Conservation (phyloP, 2,797 vertebrate genomes). For the Enoplosus armatus region DNA sequence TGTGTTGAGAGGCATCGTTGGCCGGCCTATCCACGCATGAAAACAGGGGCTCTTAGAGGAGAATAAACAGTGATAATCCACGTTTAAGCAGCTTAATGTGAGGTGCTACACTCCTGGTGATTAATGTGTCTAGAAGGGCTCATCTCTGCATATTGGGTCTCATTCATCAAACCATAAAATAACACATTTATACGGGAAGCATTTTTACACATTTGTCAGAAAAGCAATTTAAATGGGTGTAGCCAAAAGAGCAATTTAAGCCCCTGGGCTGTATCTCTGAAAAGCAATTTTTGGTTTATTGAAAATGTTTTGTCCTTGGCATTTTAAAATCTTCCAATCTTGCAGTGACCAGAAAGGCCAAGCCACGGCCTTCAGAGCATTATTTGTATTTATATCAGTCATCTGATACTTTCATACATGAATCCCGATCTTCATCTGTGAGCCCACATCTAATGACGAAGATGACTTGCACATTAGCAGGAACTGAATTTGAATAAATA, state of each 20-base stretch:
- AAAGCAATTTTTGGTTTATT: conserved; percentile 56
- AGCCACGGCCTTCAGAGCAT: not conserved
- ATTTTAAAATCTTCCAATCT: conserved; percentile 33
- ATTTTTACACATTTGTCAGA: conserved; percentile 61
- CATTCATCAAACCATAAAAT: conserved; percentile 78
- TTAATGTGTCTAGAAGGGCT: conserved; percentile 79
- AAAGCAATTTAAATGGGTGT: conserved; percentile 55
- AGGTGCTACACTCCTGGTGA: conserved; percentile 80
- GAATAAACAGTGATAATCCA: conserved; percentile 82
- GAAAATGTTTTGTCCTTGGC: conserved; percentile 45
- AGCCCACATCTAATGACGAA: not conserved
- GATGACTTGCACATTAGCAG: no score
- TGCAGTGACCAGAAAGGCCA: conserved; percentile 4
- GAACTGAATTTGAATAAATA: no score
- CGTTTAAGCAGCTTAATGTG: conserved; percentile 81
- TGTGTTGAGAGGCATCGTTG: conserved; percentile 67
- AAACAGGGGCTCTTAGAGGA: conserved; percentile 70
- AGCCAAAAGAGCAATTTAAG: conserved; percentile 46
- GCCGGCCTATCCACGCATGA: conserved; percentile 70
- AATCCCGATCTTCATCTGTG: not conserved
- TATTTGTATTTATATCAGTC: conserved; percentile 15
- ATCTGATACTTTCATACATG: conserved; percentile 2
- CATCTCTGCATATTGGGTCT: conserved; percentile 73
- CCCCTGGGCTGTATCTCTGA: conserved; percentile 31
- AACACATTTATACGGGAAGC: conserved; percentile 63